These are phyloP conservation scores for Palythoa grandis DNA, from an alignment of 92 coral and sea anemone genomes.

Conservation along the genomic window DNA sequence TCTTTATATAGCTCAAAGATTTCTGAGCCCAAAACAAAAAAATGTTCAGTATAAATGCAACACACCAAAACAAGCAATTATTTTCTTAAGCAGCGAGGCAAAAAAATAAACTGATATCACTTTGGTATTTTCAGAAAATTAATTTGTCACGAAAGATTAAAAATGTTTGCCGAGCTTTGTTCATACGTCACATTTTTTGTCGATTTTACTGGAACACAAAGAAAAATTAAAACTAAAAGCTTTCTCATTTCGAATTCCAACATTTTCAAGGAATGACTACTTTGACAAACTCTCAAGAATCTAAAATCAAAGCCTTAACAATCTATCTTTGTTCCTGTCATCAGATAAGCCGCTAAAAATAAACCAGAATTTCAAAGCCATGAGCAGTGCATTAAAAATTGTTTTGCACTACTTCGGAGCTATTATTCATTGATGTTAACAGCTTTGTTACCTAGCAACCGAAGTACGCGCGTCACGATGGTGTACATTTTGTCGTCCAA, in stretches of 20 bases:
- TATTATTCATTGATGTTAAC: not conserved
- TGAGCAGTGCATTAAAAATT: not conserved
- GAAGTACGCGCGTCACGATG: not conserved
- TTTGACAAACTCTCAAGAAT: not conserved
- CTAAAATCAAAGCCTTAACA: not conserved
- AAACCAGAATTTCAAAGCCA: not conserved
- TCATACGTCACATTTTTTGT: not conserved
- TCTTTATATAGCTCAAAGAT: not conserved
- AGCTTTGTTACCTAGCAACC: not conserved
- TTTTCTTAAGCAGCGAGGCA: too few species aligned
- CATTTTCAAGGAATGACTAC: too few species aligned
- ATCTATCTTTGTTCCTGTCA: not conserved
- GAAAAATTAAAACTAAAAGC: too few species aligned
- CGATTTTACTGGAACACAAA: too few species aligned
- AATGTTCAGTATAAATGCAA: not conserved
- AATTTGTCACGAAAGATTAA: not conserved
- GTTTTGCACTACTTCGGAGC: not conserved
- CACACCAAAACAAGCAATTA: too few species aligned
- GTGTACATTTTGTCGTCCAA: not conserved
- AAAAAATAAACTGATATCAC: not conserved
- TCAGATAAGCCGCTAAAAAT: not conserved
- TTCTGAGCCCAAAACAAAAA: not conserved
- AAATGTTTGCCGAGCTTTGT: not conserved
- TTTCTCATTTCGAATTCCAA: too few species aligned
- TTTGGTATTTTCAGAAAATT: not conserved